Conservation (phyloP, 2,797 vertebrate genomes). For the Staurois parvus region DNA sequence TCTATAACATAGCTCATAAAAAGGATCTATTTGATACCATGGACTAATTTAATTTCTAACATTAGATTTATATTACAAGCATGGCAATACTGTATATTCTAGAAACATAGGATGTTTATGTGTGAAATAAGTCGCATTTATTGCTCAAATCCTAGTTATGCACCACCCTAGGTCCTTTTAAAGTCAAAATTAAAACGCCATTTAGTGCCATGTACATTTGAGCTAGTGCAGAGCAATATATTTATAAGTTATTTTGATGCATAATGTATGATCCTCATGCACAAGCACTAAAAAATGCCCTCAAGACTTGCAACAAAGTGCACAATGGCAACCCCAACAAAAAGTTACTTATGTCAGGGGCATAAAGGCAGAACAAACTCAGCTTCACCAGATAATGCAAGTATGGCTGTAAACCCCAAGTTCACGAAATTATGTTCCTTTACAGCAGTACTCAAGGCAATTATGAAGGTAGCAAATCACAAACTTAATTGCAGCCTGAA, state of each 20-base stretch:
- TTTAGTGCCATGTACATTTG: not conserved
- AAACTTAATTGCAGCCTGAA: not conserved
- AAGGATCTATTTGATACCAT: not conserved
- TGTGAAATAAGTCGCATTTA: not conserved
- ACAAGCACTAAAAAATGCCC: not conserved
- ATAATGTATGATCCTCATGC: not conserved
- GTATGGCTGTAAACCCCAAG: not conserved
- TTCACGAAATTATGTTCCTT: not conserved
- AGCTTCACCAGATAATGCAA: not conserved
- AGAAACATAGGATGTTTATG: not conserved
- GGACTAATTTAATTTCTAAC: not conserved
- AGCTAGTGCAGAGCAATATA: not conserved
- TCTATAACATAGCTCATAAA: conserved; percentile 1
- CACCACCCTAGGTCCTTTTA: not conserved
- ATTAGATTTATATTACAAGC: conserved; percentile 16
- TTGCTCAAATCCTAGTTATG: conserved; percentile 15
- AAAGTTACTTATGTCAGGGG: not conserved
- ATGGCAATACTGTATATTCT: conserved; percentile 3
- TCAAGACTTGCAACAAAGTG: not conserved
- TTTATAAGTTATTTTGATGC: not conserved
- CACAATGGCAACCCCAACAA: not conserved
- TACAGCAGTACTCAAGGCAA: not conserved
- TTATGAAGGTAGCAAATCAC: not conserved
- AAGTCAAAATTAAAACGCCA: not conserved
- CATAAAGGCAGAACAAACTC: not conserved